Conservation (phyloP, 2,888 invertebrate genomes). For the Leptinotarsa haldemani region DNA sequence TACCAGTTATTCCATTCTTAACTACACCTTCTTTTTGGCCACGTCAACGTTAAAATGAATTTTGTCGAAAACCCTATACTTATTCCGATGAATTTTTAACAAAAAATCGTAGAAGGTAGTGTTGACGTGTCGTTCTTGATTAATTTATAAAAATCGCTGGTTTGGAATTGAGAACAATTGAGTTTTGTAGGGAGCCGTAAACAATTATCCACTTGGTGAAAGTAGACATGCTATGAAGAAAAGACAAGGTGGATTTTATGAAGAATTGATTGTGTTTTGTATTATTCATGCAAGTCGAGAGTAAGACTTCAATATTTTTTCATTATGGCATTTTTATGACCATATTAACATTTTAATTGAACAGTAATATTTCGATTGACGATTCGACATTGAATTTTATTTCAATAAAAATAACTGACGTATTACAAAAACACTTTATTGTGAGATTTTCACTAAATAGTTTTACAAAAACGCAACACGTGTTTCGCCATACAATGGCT, state of each 20-base stretch:
- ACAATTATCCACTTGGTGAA: constrained; percentile 19
- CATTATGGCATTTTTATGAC: too few relatives aligned
- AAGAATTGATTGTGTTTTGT: not conserved
- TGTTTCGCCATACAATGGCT: too few relatives aligned
- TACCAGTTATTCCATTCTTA: not conserved
- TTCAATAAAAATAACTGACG: too few relatives aligned
- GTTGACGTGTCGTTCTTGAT: constrained; percentile 31
- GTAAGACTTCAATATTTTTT: too few relatives aligned
- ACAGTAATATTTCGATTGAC: too few relatives aligned
- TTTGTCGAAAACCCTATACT: constrained; percentile 17
- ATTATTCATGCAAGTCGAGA: not conserved
- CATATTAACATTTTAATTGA: too few relatives aligned
- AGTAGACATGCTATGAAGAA: constrained; percentile 2
- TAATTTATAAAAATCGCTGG: constrained; percentile 24
- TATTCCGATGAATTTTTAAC: constrained; percentile 27
- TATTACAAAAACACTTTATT: too few relatives aligned
- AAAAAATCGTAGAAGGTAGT: constrained; percentile 24
- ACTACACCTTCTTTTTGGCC: constrained; percentile 31
- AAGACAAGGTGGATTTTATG: constrained; percentile 9
- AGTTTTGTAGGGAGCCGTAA: constrained; percentile 20
- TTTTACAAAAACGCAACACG: too few relatives aligned
- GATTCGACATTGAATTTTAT: too few relatives aligned
- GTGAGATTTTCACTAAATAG: too few relatives aligned
- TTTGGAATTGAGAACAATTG: constrained; percentile 21
- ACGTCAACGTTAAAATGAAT: constrained; percentile 31